Evolutionary conservation across 2,888 invertebrate genomes (phyloP).

Genomic region (Euplagia quadripunctaria): DNA sequence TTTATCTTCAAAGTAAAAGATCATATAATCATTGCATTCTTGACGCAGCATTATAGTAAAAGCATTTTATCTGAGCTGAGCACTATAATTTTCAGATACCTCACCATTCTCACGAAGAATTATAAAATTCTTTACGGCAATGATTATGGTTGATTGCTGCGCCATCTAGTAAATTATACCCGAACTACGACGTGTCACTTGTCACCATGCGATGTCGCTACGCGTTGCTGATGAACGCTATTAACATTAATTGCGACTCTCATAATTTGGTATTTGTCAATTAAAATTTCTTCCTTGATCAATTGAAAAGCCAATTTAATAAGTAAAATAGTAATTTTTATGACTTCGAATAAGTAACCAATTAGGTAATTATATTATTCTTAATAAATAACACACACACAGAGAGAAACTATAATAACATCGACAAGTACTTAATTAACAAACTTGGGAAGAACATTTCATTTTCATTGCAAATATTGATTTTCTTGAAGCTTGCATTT

Average conservation of each 20-base stretch:
- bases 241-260: slow-evolving; percentile 7
- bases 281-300: not conserved
- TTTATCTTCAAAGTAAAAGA: slow-evolving; percentile 45
- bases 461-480: not conserved
- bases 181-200: slow-evolving; percentile 77
- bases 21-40: slow-evolving; percentile 48
- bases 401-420: not conserved
- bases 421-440: not conserved
- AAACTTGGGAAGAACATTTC: not conserved
- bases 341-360: not conserved
- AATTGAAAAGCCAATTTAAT: not conserved
- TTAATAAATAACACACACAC: no score
- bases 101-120: slow-evolving; percentile 48
- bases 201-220: slow-evolving; percentile 83
- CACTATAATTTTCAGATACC: slow-evolving; percentile 54
- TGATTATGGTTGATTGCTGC: slow-evolving; percentile 47
- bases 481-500: not conserved
- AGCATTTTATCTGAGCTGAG: slow-evolving; percentile 37
- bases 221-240: slow-evolving; percentile 35
- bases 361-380: not conserved
- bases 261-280: slow-evolving; percentile 4
- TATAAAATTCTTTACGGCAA: slow-evolving; percentile 49
- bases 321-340: not conserved
- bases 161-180: slow-evolving; percentile 72
- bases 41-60: slow-evolving; percentile 44